Evolutionary conservation across 2,888 invertebrate genomes (phyloP), one percentile per base, ranked within the genome.

Genomic region (Lingula anatina): DNA sequence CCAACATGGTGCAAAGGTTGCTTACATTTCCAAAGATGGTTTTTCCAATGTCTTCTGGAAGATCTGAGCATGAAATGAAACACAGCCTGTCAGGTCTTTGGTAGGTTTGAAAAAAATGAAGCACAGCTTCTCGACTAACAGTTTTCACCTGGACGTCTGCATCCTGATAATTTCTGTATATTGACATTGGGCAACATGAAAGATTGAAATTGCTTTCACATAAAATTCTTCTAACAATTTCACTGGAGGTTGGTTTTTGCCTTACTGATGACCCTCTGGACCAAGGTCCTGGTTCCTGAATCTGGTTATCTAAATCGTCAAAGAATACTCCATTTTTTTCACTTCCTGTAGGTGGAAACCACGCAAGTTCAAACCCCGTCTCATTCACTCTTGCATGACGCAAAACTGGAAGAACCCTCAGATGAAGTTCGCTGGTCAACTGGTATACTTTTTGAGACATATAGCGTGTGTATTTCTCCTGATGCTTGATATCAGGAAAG

Each of bases 111-210:
- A 62, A 53, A 37, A 56, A 62, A 31, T 44, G n/a, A 23, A 58
- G 37, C 9, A 62, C 61, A 15, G 53, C 45, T 12, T 46, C 50
- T 27, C 61, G 61, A 18, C 52, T 47, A 44, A 60, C 53, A 36
- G 45, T 47, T 15, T 53, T 49, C 7, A 60, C 47, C 12, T 42
- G 48, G 15, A 58, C 50, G 15, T 27, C 50, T 3, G 55, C 49
- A 28, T 41, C 38, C 28, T 21, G 20, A 43, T 60, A 53, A 42
- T 49, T 52, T 7, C 51, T 46, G 5, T 38, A 46, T n/a, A 62
- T 44, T 15, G 5, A 20, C 7, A 21, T 44, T n/a, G 49, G 50
- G 15, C 51, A 28, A 2, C 49, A 51, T 1, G 58, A 24, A 1
- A 62, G 41, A 26, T 56, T 58, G 44, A 60, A 55, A 7, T 55